Conservation (phyloP, 2,888 invertebrate species). For the Oscheius sp. region DNA sequence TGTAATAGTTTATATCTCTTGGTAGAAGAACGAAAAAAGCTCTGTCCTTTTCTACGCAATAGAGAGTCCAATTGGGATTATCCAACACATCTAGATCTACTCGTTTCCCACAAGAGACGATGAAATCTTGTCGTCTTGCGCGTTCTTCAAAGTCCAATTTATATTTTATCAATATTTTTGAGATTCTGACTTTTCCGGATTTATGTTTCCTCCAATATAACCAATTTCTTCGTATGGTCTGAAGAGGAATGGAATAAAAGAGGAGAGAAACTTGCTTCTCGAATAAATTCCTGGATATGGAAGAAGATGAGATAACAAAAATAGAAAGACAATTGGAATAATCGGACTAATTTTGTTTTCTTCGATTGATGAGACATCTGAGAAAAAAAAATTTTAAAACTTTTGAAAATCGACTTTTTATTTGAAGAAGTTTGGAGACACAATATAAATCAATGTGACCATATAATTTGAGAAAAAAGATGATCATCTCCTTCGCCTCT, state of each 20-base stretch:
- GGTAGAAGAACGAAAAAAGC: slow-evolving; percentile 15
- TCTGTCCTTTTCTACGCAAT: slow-evolving; percentile 11
- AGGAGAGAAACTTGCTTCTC: neutral
- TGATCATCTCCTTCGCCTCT: no score
- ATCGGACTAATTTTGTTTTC: no score
- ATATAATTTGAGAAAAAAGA: no score
- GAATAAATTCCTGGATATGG: neutral
- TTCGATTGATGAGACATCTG: no score
- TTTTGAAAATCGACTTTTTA: no score
- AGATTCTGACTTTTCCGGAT: no score
- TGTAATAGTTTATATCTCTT: neutral
- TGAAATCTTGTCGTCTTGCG: slow-evolving; percentile 7
- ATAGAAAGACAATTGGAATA: slow-evolving; percentile 7
- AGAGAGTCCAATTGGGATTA: slow-evolving; percentile 15
- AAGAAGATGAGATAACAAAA: neutral
- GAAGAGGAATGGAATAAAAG: neutral
- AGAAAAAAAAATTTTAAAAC: no score
- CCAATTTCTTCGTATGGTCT: no score
- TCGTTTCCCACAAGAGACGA: neutral
- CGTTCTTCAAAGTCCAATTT: neutral
- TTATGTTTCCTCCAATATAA: no score
- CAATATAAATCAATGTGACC: no score
- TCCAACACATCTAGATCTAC: neutral
- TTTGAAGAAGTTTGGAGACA: no score
- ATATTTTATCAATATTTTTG: no score